Evolutionary conservation across 2,797 vertebrate species (phyloP).

Genomic region (Vespertilio murinus): DNA sequence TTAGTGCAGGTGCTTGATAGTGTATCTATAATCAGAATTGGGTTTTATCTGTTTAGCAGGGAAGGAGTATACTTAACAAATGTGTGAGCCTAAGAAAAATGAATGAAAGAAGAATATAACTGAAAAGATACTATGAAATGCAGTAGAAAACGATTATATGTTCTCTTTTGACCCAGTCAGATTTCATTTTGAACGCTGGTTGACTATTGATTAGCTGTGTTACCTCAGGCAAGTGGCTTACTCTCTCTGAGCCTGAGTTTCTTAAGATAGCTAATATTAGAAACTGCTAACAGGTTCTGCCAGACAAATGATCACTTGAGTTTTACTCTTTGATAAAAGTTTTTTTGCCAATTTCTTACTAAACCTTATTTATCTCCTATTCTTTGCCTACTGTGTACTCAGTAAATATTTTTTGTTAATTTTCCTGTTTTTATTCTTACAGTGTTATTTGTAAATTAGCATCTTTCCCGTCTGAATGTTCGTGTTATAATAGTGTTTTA

Average conservation of each 20-base stretch:
- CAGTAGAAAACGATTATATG: background rate
- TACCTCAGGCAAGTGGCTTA: background rate
- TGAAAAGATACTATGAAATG: background rate
- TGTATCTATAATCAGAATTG: slow-evolving; percentile 9
- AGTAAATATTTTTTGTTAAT: background rate
- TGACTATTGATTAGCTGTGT: background rate
- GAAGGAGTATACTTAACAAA: background rate
- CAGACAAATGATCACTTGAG: background rate
- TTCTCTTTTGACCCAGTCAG: background rate
- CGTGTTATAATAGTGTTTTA: background rate
- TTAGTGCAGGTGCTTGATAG: background rate
- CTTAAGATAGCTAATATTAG: background rate
- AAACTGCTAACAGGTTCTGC: background rate
- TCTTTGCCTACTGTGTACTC: background rate
- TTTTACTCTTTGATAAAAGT: slow-evolving; percentile 22
- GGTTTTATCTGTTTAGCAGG: background rate
- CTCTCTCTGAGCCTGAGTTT: background rate
- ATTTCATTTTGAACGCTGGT: background rate
- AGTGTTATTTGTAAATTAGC: background rate
- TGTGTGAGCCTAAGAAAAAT: background rate
- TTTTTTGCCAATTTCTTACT: slow-evolving; percentile 6
- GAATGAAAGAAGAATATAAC: background rate
- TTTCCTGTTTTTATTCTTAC: background rate
- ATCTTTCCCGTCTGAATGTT: background rate
- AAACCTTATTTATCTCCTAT: background rate